phyloP scores from a whole-genome alignment of 1,140 invertebrate genomes.

The Brachionus sp. region DNA sequence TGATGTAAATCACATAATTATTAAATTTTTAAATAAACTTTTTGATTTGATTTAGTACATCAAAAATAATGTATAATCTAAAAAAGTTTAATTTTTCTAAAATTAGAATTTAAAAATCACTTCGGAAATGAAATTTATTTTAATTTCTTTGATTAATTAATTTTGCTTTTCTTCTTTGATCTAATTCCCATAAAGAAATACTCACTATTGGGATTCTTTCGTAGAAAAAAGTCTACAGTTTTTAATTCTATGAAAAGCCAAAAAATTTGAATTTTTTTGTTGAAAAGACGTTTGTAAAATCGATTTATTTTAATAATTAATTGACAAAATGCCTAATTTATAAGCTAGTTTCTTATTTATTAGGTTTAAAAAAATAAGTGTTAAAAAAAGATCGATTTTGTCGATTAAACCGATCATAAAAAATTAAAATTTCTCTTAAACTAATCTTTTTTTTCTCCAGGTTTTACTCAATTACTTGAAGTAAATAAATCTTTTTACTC shows the following conservation, averaged over 20 bases:
- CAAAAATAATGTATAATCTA: no score
- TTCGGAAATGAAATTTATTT: no score
- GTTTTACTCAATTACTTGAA: background rate
- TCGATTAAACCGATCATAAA: background rate
- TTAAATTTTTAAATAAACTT: no score
- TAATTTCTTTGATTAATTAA: no score
- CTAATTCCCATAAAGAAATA: background rate
- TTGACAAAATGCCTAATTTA: background rate
- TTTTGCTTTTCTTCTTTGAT: background rate
- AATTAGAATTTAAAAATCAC: no score
- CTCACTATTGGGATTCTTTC: background rate
- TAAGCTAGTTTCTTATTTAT: background rate
- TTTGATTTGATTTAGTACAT: no score
- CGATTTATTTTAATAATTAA: background rate
- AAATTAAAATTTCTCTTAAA: background rate
- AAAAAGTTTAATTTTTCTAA: no score
- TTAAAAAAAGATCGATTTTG: background rate
- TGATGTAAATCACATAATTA: no score
- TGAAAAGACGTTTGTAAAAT: background rate
- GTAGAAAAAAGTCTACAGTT: background rate
- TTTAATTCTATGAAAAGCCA: background rate
- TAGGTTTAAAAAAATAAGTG: background rate
- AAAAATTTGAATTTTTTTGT: background rate
- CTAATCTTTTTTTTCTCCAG: background rate
- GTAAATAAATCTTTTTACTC: no score